Conservation (phyloP, 2,888 invertebrate genomes). For the Drosophila falleni region DNA sequence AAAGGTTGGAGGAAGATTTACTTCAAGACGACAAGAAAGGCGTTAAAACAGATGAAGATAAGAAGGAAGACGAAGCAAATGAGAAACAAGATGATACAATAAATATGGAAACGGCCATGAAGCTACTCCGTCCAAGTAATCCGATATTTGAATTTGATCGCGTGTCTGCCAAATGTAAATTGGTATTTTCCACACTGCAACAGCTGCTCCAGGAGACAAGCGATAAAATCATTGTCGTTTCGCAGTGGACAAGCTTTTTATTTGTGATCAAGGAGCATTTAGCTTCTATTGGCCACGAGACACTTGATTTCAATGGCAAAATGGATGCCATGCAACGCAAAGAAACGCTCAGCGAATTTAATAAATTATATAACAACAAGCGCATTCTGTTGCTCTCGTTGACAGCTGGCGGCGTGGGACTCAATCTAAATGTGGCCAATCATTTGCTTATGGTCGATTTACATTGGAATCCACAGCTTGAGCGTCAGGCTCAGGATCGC, state of each 20-base stretch:
- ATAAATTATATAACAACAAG: constrained; percentile 1
- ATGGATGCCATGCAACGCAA: constrained; percentile 13
- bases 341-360: constrained; percentile 15
- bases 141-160: constrained; percentile 19
- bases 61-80: not conserved
- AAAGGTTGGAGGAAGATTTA: not conserved
- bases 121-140: constrained; percentile 19
- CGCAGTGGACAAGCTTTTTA: constrained; percentile 94
- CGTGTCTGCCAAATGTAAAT: constrained; percentile 5
- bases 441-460: constrained; percentile 95
- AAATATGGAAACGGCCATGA: constrained; percentile 5
- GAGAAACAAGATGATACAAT: not conserved
- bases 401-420: constrained; percentile 96
- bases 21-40: not conserved
- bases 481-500: constrained; percentile 96
- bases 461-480: constrained; percentile 98
- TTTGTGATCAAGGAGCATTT: constrained; percentile 13
- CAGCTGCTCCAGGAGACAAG: constrained; percentile 13
- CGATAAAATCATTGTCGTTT: constrained; percentile 91
- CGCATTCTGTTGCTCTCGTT: constrained; percentile 91
- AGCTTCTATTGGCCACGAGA: constrained; percentile 1
- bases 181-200: constrained; percentile 11
- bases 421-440: constrained; percentile 97
- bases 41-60: not conserved
- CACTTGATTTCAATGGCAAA: constrained; percentile 24